Evolutionary conservation across 2,113 vertebrate genomes (phyloP).

Genomic region (Psittacus erithacus): DNA sequence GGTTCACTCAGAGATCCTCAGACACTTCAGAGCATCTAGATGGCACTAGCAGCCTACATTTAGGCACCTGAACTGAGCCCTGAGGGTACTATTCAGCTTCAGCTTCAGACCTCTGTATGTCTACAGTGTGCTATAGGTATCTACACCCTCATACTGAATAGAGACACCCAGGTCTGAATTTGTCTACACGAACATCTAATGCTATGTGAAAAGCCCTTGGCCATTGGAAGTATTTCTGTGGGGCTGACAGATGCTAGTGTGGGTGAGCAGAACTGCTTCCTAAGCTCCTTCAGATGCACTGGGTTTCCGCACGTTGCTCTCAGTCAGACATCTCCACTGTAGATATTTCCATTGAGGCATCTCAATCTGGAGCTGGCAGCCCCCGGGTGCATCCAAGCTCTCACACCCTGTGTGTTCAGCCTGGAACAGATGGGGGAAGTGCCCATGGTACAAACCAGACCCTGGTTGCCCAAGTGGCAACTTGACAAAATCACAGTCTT

Average conservation of each 20-base stretch:
- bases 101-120: background rate
- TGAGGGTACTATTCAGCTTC: background rate
- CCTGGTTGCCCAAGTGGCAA: background rate
- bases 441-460: background rate
- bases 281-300: background rate
- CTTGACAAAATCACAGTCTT: background rate
- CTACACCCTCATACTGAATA: background rate
- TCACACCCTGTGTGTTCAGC: accelerated
- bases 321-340: background rate
- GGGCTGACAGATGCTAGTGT: background rate
- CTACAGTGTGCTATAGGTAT: background rate
- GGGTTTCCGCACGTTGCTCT: background rate
- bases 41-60: conserved; percentile 9
- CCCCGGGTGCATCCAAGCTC: accelerated
- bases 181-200: background rate
- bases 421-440: background rate
- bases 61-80: background rate
- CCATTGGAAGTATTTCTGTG: background rate
- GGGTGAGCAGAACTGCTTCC: background rate
- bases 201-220: background rate
- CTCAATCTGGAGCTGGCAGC: background rate
- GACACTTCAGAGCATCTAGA: background rate
- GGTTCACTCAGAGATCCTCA: background rate
- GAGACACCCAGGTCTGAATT: background rate
- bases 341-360: background rate